phyloP scores from a whole-genome alignment of 2,797 vertebrate genomes.

The Manis pentadactyla region DNA sequence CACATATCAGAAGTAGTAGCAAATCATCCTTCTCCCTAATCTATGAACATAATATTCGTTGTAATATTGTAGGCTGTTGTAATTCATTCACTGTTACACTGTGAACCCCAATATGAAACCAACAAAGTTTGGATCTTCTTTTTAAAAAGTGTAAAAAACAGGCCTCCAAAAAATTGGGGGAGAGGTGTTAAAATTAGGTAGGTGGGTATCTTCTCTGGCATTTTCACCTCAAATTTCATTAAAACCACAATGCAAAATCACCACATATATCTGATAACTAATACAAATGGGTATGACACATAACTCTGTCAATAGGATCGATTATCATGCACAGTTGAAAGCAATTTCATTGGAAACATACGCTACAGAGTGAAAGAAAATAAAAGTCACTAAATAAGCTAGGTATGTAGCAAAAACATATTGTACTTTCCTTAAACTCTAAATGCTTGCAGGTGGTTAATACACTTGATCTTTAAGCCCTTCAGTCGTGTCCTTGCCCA shows the following conservation, averaged over 20 bases:
- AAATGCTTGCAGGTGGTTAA: slow-evolving; percentile 47
- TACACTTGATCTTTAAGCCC: slow-evolving; percentile 18
- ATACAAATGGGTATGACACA: slow-evolving; percentile 30
- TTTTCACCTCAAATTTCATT: slow-evolving; percentile 54
- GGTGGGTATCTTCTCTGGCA: slow-evolving; percentile 12
- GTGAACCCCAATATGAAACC: neutral
- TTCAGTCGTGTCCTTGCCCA: slow-evolving; percentile 57
- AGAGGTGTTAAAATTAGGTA: neutral
- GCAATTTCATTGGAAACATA: slow-evolving; percentile 60
- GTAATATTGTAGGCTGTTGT: neutral
- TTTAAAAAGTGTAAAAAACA: neutral
- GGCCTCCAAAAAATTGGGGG: neutral
- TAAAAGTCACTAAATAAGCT: neutral
- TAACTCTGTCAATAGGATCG: neutral
- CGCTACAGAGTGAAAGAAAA: slow-evolving; percentile 24
- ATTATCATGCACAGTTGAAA: neutral
- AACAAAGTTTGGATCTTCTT: neutral
- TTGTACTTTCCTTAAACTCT: slow-evolving; percentile 47
- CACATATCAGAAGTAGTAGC: neutral
- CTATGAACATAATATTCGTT: too few species aligned
- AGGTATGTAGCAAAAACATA: neutral
- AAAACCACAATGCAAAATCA: neutral
- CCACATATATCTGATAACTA: slow-evolving; percentile 20
- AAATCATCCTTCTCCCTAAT: neutral
- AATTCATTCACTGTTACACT: neutral